Conservation (phyloP, 2,888 invertebrate species). For the Cerastoderma edule region DNA sequence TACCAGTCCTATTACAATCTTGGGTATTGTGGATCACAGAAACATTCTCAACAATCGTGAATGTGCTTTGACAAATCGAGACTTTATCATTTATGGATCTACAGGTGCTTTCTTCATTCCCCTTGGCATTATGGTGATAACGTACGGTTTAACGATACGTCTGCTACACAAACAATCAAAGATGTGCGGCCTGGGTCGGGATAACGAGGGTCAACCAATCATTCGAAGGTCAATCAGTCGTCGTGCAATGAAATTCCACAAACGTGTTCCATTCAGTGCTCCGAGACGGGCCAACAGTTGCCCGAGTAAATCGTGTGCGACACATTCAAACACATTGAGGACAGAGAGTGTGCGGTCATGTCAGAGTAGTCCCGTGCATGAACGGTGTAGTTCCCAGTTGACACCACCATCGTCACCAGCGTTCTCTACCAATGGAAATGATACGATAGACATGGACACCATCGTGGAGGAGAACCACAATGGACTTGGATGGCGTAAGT, state of each 20-base stretch:
- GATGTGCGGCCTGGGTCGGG: conserved; percentile 61
- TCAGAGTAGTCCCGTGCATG: conserved; percentile 2
- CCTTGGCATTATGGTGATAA: conserved; percentile 95
- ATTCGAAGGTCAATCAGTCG: conserved; percentile 76
- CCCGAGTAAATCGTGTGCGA: conserved; percentile 39
- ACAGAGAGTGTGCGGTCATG: conserved; percentile 25
- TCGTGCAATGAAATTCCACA: conserved; percentile 54
- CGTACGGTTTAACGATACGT: conserved; percentile 96
- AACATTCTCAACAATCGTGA: conserved; percentile 87
- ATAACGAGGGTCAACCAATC: conserved; percentile 70
- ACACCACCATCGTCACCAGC: conserved; percentile 54
- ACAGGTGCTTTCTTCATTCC: conserved; percentile 98
- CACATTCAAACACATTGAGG: not conserved
- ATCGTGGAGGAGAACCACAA: conserved; percentile 54
- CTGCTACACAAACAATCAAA: conserved; percentile 90
- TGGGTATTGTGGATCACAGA: conserved; percentile 86
- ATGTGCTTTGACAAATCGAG: conserved; percentile 84
- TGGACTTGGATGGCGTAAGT: conserved; percentile 35
- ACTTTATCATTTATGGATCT: conserved; percentile 92
- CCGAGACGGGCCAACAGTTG: conserved; percentile 57
- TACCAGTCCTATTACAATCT: conserved; percentile 84
- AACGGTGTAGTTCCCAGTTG: conserved; percentile 34
- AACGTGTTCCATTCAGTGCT: conserved; percentile 60
- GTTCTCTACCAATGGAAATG: conserved; percentile 31
- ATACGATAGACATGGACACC: conserved; percentile 36